Evolutionary conservation across 2,113 vertebrate genomes (phyloP).

Genomic region (Saccopteryx bilineata): DNA sequence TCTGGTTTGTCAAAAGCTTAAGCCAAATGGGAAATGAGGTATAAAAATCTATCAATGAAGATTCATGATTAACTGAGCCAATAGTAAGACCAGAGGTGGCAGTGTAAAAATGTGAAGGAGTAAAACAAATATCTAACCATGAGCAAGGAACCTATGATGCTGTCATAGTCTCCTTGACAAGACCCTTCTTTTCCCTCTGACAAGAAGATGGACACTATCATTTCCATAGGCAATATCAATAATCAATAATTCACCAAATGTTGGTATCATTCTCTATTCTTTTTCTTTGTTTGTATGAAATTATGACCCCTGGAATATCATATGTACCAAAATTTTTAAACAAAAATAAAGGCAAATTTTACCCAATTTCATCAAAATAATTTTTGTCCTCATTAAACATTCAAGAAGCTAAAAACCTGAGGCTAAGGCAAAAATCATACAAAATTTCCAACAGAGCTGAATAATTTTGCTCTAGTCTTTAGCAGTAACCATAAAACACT

Average conservation of each 20-base stretch:
- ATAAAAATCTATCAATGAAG: background rate
- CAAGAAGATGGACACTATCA: background rate
- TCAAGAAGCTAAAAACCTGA: background rate
- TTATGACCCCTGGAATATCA: background rate
- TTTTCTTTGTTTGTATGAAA: background rate
- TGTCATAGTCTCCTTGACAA: background rate
- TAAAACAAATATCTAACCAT: background rate
- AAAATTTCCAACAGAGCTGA: background rate
- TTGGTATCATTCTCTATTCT: background rate
- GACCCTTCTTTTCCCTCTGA: background rate
- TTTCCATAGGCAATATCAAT: background rate
- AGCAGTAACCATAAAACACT: background rate
- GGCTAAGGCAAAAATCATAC: background rate
- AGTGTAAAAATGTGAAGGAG: background rate
- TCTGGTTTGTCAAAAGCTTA: slow-evolving; percentile 6
- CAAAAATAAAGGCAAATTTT: background rate
- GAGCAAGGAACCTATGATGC: background rate
- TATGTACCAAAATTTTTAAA: background rate
- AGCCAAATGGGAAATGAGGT: background rate
- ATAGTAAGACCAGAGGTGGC: background rate
- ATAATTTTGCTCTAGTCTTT: background rate
- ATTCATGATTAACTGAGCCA: background rate
- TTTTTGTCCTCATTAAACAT: background rate
- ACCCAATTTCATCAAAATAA: background rate
- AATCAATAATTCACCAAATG: background rate